phyloP scores from a whole-genome alignment of 2,888 invertebrate genomes.

The Agrypnus murinus region DNA sequence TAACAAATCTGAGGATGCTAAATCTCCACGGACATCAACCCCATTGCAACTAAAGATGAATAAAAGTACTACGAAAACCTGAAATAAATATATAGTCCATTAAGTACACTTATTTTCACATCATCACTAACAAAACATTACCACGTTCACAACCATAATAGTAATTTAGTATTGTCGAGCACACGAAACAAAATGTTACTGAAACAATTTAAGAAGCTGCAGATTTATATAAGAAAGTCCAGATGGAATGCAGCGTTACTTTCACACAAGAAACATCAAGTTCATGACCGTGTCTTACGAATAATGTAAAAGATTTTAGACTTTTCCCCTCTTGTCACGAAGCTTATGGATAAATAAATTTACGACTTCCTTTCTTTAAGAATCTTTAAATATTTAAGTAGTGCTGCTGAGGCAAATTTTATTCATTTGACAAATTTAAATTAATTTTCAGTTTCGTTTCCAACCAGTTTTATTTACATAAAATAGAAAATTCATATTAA shows the following conservation, averaged over 20 bases:
- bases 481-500: too few species aligned
- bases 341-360: too few species aligned
- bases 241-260: constrained; percentile 9
- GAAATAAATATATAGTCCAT: constrained; percentile 9
- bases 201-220: constrained; percentile 15
- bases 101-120: not conserved
- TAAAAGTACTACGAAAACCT: constrained; percentile 29
- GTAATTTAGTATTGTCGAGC: constrained; percentile 7
- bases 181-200: constrained; percentile 28
- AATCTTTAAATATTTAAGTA: too few species aligned
- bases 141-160: constrained; percentile 23
- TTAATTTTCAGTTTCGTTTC: too few species aligned
- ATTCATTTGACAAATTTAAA: too few species aligned
- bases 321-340: too few species aligned
- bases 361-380: too few species aligned
- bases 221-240: constrained; percentile 27
- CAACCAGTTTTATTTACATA: too few species aligned
- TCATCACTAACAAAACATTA: constrained; percentile 9
- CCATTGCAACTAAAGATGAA: constrained; percentile 16
- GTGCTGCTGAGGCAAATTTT: too few species aligned
- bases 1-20: constrained; percentile 3
- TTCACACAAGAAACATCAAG: constrained; percentile 28
- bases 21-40: constrained; percentile 1
- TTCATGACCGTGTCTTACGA: constrained; percentile 1
- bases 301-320: too few species aligned